Conservation (phyloP, 2,113 vertebrate species). For the Dipodomys stephensi region DNA sequence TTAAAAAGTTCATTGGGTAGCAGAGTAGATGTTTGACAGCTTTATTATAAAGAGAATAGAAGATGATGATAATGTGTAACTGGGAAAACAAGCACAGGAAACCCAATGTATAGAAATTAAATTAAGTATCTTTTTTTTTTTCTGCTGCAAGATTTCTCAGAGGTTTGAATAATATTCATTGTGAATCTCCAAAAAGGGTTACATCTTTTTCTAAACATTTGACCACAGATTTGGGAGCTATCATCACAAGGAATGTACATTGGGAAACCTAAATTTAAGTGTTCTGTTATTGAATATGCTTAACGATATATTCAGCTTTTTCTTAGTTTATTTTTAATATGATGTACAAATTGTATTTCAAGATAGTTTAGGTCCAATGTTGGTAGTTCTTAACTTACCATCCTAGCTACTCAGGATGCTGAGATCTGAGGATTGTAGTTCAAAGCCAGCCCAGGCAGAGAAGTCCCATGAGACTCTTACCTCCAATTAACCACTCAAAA, state of each 20-base stretch:
- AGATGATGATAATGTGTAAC: conserved; percentile 45
- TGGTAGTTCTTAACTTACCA: too few relatives aligned
- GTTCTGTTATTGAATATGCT: conserved; percentile 40
- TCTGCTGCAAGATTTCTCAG: background rate
- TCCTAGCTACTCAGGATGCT: too few relatives aligned
- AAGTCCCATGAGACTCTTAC: too few relatives aligned
- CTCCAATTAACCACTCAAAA: too few relatives aligned
- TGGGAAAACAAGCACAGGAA: conserved; percentile 23
- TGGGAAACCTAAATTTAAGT: conserved; percentile 36
- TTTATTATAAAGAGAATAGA: conserved; percentile 56
- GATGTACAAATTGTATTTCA: conserved; percentile 45
- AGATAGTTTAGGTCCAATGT: background rate
- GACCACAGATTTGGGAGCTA: conserved; percentile 6
- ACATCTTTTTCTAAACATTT: conserved; percentile 40
- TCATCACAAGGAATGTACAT: conserved; percentile 4
- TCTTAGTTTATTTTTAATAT: conserved; percentile 56
- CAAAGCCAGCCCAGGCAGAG: too few relatives aligned
- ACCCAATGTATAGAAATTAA: conserved; percentile 39
- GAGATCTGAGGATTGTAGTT: too few relatives aligned
- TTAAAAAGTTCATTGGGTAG: background rate
- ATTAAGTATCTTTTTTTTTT: conserved; percentile 51
- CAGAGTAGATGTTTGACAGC: conserved; percentile 34
- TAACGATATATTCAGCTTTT: background rate
- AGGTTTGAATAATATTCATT: conserved; percentile 46
- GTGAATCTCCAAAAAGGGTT: conserved; percentile 17